Percentiles rank a stretch among this genome's conserved stretches.
phyloP scores from a whole-genome alignment of 2,888 invertebrate species.

The Agriopis leucophaearia region DNA sequence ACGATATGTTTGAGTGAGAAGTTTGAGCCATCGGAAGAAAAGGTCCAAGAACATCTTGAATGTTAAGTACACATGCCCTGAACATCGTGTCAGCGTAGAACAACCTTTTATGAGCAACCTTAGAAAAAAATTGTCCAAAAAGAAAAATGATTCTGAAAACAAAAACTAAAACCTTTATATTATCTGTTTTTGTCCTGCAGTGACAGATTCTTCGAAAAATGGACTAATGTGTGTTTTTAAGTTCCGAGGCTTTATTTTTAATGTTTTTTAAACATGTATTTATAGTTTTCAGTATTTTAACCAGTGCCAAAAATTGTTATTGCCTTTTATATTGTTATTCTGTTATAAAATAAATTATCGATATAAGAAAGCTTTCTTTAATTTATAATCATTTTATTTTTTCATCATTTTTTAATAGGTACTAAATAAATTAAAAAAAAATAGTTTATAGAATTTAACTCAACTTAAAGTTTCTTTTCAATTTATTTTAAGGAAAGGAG shows the following conservation, averaged over 20 bases:
- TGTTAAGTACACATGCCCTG: neutral
- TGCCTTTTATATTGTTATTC: constrained; percentile 20
- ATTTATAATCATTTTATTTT: neutral
- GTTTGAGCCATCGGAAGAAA: neutral
- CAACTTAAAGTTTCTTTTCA: too few species aligned
- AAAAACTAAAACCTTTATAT: neutral
- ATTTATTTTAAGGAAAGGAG: too few species aligned
- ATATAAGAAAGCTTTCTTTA: neutral
- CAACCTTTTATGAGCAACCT: too few species aligned
- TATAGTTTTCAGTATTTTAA: constrained; percentile 4
- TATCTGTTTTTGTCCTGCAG: neutral
- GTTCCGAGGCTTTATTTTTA: constrained; percentile 10
- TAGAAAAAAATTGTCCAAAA: too few species aligned
- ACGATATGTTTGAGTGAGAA: constrained; percentile 54
- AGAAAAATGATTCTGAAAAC: neutral
- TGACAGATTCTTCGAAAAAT: neutral
- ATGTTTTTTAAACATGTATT: neutral
- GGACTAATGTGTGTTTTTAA: neutral
- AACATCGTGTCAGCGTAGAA: neutral
- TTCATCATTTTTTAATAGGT: too few species aligned
- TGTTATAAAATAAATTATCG: constrained; percentile 13
- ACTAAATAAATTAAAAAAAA: too few species aligned
- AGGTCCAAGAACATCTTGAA: neutral
- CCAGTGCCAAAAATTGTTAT: constrained; percentile 29
- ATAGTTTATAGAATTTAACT: too few species aligned